These are phyloP conservation scores for Otolemur crassicaudatus DNA, from an alignment of 2,797 vertebrate species.

Conservation along the genomic window DNA sequence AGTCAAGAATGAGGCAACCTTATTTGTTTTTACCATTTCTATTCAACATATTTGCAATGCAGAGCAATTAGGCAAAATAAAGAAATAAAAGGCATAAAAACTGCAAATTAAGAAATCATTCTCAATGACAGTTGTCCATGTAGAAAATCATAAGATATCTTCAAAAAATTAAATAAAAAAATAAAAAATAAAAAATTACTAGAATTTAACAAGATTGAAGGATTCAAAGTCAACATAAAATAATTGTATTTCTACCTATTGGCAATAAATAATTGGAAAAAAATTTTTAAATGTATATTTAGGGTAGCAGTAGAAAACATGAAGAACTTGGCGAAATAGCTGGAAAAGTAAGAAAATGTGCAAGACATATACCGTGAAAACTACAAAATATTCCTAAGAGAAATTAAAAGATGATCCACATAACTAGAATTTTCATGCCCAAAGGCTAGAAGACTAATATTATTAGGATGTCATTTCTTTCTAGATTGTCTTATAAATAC, in stretches of 20 bases:
- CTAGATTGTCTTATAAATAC: not conserved
- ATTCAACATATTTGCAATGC: not conserved
- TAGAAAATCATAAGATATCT: not conserved
- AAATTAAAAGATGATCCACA: not conserved
- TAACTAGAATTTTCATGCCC: not conserved
- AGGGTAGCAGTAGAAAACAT: not conserved
- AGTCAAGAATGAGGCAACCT: not conserved
- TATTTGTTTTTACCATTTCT: not conserved
- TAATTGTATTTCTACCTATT: not conserved
- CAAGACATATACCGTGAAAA: not conserved
- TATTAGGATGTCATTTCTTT: not conserved
- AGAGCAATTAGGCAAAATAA: not conserved
- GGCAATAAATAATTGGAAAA: not conserved
- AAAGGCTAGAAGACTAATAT: not conserved
- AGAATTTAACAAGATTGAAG: not conserved
- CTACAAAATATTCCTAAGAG: not conserved
- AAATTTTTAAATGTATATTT: not conserved
- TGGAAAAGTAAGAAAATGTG: not conserved
- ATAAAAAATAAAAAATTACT: not conserved
- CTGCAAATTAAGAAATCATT: not conserved
- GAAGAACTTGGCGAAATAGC: not conserved
- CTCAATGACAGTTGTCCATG: not conserved
- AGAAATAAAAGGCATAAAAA: not conserved
- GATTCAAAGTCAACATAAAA: not conserved
- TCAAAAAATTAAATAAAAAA: not conserved